Evolutionary conservation across 1,140 invertebrate species (phyloP).

Genomic region (Diprion similis): DNA sequence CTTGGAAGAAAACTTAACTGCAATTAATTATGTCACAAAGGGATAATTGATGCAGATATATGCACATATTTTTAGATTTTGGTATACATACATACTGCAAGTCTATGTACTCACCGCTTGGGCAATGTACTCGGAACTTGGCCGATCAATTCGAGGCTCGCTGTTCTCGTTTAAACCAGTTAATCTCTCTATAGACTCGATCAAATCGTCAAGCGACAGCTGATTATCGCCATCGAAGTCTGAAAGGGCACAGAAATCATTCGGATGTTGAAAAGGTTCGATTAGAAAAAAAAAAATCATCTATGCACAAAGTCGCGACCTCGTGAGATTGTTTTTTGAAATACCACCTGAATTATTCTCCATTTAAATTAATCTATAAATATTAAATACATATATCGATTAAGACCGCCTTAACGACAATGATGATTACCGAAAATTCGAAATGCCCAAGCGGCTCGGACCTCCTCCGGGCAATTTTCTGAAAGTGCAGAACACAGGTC

Average conservation of each 20-base stretch:
- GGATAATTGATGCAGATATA: neutral
- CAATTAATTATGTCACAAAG: too few relatives aligned
- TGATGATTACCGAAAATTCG: constrained; percentile 71
- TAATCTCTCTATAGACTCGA: constrained; percentile 61
- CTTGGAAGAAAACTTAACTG: too few relatives aligned
- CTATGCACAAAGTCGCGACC: too few relatives aligned
- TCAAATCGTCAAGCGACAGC: constrained; percentile 64
- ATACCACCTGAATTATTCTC: too few relatives aligned
- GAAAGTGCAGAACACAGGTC: constrained; percentile 79
- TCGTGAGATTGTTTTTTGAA: too few relatives aligned
- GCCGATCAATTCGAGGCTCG: constrained; percentile 27
- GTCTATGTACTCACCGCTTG: constrained; percentile 32
- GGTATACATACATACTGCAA: too few relatives aligned
- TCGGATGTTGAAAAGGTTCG: too few relatives aligned
- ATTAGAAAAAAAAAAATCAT: too few relatives aligned
- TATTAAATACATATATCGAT: too few relatives aligned
- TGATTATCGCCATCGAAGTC: constrained; percentile 69
- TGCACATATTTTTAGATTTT: too few relatives aligned
- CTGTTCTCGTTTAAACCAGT: constrained; percentile 38
- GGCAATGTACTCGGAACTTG: constrained; percentile 34
- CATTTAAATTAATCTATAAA: too few relatives aligned
- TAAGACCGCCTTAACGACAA: too few relatives aligned
- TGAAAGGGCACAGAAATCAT: constrained; percentile 43
- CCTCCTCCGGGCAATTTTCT: constrained; percentile 69
- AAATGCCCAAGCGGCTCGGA: constrained; percentile 81